Conservation (phyloP, 1,140 invertebrate genomes). For the Scylla paramamosain region DNA sequence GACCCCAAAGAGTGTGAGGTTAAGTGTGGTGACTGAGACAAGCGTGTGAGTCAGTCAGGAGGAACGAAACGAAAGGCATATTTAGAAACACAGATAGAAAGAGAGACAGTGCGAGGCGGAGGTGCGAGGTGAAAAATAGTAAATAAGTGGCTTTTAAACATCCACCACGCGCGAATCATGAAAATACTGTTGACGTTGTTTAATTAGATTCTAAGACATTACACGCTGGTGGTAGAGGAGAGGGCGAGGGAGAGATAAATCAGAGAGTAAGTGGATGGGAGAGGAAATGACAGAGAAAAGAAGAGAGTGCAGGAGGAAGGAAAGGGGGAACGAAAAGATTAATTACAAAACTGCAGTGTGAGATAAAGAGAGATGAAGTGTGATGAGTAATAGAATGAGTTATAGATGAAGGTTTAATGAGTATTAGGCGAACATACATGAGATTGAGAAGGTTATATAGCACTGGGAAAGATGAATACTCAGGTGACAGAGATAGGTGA, state of each 20-base stretch:
- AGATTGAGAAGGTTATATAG: no score
- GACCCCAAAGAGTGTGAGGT: slow-evolving; percentile 9
- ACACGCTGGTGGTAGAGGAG: not conserved
- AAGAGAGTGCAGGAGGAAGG: not conserved
- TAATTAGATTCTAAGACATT: slow-evolving; percentile 5
- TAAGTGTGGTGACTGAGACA: slow-evolving; percentile 1
- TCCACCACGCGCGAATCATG: no score
- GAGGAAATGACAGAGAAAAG: not conserved
- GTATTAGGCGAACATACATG: not conserved
- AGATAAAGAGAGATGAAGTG: not conserved
- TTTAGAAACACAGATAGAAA: not conserved
- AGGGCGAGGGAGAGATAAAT: not conserved
- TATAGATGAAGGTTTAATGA: not conserved
- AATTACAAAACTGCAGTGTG: not conserved
- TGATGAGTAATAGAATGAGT: slow-evolving; percentile 1
- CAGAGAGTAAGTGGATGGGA: not conserved
- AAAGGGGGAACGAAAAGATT: not conserved
- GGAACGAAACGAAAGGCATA: not conserved
- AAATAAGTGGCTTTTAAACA: no score
- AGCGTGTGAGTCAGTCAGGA: not conserved
- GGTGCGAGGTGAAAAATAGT: no score
- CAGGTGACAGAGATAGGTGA: not conserved
- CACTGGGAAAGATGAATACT: not conserved
- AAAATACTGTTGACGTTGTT: not conserved
- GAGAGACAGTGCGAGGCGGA: not conserved